Conservation (phyloP, 30 jellyfish, hydroid and myxozoan species). For the Phacellophora camtschatica region DNA sequence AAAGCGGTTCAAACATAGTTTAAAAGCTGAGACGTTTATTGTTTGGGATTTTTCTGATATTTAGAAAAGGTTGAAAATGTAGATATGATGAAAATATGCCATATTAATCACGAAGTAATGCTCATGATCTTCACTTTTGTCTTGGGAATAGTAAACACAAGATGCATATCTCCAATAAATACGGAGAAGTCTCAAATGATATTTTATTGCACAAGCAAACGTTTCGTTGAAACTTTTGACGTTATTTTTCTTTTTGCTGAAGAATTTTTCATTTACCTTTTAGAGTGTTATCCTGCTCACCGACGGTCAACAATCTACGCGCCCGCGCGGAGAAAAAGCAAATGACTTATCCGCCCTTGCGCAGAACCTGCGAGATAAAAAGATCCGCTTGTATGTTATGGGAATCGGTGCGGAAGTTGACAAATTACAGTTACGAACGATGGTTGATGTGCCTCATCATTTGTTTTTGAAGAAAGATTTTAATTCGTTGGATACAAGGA, state of each 20-base stretch:
- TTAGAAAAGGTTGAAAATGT: too few relatives aligned
- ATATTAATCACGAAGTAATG: too few relatives aligned
- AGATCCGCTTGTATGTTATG: constrained; percentile 63
- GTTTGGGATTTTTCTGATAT: too few relatives aligned
- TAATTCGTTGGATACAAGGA: constrained; percentile 50
- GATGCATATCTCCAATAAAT: too few relatives aligned
- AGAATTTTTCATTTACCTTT: neutral
- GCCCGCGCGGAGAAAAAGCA: constrained; percentile 35
- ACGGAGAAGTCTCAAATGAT: too few relatives aligned
- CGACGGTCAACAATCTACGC: constrained; percentile 80
- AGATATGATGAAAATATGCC: too few relatives aligned
- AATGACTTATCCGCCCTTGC: constrained; percentile 46
- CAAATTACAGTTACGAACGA: constrained; percentile 26
- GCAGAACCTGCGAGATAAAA: constrained; percentile 56
- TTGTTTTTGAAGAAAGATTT: constrained; percentile 64
- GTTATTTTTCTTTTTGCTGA: neutral
- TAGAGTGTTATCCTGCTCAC: constrained; percentile 84
- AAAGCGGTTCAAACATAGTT: too few relatives aligned
- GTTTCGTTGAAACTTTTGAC: too few relatives aligned
- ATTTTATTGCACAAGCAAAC: too few relatives aligned
- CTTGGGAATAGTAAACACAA: too few relatives aligned
- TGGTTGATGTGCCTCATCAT: constrained; percentile 71
- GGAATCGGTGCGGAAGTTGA: constrained; percentile 92
- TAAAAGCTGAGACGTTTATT: too few relatives aligned
- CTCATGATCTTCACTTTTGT: too few relatives aligned